phyloP scores from a whole-genome alignment of 1,140 invertebrate species.

The Leptopilina clavipes region DNA sequence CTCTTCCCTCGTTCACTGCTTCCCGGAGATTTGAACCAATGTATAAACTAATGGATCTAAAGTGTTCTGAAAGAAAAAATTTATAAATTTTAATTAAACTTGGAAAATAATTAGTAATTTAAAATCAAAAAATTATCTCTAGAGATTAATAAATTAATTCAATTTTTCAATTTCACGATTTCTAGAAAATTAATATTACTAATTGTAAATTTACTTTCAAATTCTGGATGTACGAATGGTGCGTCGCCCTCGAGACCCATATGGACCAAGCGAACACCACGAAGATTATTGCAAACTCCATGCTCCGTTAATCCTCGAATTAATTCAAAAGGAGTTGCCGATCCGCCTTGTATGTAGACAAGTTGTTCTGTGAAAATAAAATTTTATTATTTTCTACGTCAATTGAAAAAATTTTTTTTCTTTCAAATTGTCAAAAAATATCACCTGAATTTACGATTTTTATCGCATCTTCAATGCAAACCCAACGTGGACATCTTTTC shows the following conservation, averaged over 20 bases:
- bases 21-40: conserved; percentile 91
- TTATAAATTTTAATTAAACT: neutral
- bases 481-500: conserved; percentile 66
- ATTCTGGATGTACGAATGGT: conserved; percentile 85
- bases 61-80: conserved; percentile 75
- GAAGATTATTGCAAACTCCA: conserved; percentile 82
- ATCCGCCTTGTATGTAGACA: conserved; percentile 92
- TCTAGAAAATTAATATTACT: neutral
- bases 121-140: no score
- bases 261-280: conserved; percentile 87
- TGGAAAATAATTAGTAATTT: neutral
- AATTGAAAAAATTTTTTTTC: no score
- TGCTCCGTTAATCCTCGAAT: conserved; percentile 87
- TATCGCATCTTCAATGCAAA: conserved; percentile 67
- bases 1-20: conserved; percentile 89
- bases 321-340: conserved; percentile 88
- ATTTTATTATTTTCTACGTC: neutral
- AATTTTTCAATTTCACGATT: no score
- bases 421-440: neutral
- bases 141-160: no score
- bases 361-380: conserved; percentile 80
- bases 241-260: conserved; percentile 93
- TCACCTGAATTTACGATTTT: conserved; percentile 68
- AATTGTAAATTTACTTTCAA: conserved; percentile 67
- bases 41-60: conserved; percentile 89